Conservation (phyloP, 1,140 invertebrate species). For the Cyrtorhinus lividipennis region DNA sequence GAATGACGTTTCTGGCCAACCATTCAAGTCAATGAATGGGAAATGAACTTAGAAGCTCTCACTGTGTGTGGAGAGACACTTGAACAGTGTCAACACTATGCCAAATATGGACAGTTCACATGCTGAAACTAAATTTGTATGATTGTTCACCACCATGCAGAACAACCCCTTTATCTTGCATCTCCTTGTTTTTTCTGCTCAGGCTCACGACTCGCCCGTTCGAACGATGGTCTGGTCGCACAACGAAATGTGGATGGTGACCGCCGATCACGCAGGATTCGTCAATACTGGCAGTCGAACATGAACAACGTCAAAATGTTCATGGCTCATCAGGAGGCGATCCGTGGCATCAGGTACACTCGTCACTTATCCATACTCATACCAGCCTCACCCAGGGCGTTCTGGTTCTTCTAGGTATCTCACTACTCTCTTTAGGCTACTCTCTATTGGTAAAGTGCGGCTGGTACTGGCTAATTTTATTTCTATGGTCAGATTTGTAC, state of each 20-base stretch:
- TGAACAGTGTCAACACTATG: no score
- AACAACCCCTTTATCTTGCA: no score
- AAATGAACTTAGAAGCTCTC: no score
- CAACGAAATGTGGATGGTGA: slow-evolving; percentile 99
- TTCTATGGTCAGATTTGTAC: background rate
- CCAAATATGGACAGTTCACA: no score
- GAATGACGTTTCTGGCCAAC: no score
- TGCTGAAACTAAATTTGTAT: no score
- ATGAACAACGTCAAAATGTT: slow-evolving; percentile 99
- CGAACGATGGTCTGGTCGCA: slow-evolving; percentile 99
- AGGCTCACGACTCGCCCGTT: slow-evolving; percentile 96
- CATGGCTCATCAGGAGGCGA: slow-evolving; percentile 98
- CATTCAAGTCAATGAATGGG: no score
- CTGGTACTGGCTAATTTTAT: background rate
- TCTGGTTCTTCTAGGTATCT: no score
- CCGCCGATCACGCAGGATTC: slow-evolving; percentile 94
- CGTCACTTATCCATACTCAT: slow-evolving; percentile 26
- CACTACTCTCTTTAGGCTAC: no score
- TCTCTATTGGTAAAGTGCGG: no score
- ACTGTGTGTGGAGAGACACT: no score
- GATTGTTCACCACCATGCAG: no score
- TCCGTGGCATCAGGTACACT: slow-evolving; percentile 86
- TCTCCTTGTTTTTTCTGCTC: slow-evolving; percentile 23
- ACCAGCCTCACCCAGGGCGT: background rate
- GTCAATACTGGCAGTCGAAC: slow-evolving; percentile 99